These are phyloP conservation scores for Argyrosomus regius DNA, from an alignment of 2,797 vertebrate genomes.

Conservation along the genomic window DNA sequence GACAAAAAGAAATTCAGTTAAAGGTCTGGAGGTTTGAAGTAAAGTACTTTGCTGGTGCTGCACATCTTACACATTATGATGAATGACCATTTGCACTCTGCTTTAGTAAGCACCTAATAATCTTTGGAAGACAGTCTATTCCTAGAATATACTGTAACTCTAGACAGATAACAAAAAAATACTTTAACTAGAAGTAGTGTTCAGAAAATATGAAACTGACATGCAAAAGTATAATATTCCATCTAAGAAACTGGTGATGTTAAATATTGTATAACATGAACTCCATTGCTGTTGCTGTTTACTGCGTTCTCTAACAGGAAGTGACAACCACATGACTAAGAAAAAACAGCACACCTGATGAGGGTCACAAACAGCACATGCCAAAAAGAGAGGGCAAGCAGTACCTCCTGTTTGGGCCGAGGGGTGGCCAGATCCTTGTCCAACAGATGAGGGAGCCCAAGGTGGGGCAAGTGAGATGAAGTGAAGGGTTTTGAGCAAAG, in stretches of 20 bases:
- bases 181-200: not conserved
- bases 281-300: not conserved
- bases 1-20: not conserved
- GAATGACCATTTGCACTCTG: not conserved
- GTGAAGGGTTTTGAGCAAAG: conserved; percentile 66
- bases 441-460: conserved; percentile 86
- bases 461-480: conserved; percentile 69
- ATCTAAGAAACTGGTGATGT: no score
- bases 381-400: conserved; percentile 72
- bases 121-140: not conserved
- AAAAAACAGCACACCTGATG: conserved; percentile 55
- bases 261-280: not conserved
- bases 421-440: conserved; percentile 93
- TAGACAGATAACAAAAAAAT: not conserved
- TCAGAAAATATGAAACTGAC: conserved; percentile 12
- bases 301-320: conserved; percentile 11
- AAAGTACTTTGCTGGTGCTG: not conserved
- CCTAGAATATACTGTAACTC: not conserved
- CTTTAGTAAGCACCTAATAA: not conserved
- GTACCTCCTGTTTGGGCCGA: conserved; percentile 99
- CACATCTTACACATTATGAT: conserved; percentile 1
- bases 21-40: not conserved
- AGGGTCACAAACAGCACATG: conserved; percentile 68
- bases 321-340: conserved; percentile 30
- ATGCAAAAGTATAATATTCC: not conserved